Conservation (phyloP, 92 coral and sea anemone species). For the Scolanthus callimorphus region DNA sequence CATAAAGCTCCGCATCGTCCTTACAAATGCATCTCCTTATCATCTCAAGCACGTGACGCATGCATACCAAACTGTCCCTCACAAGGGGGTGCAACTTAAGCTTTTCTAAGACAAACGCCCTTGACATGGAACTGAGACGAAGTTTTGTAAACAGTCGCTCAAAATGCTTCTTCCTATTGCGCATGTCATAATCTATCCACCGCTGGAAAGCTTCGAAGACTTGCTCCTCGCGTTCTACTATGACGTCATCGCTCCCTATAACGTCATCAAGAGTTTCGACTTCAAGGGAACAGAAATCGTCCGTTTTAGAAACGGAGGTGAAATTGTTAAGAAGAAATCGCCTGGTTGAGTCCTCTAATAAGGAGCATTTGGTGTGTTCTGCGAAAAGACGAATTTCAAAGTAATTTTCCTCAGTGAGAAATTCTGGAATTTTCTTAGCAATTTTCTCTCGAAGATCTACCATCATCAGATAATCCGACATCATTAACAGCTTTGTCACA, state of each 20-base stretch:
- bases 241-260: conserved; percentile 15
- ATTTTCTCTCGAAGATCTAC: background rate
- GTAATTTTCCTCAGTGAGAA: background rate
- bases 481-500: background rate
- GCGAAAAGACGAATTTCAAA: background rate
- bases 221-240: conserved; percentile 31
- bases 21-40: conserved; percentile 8
- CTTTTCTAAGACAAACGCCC: conserved; percentile 8
- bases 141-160: conserved; percentile 25
- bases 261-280: conserved; percentile 12
- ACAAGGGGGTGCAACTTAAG: conserved; percentile 22
- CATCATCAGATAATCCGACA: background rate
- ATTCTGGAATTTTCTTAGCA: background rate
- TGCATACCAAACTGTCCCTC: conserved; percentile 16
- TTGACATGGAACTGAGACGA: conserved; percentile 22
- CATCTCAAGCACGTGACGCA: conserved; percentile 13
- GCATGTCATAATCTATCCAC: conserved; percentile 27
- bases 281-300: conserved; percentile 9
- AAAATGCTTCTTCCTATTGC: conserved; percentile 12
- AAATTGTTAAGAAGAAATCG: conserved; percentile 18
- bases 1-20: background rate
- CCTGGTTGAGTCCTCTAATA: background rate
- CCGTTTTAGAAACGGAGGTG: conserved; percentile 6
- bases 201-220: conserved; percentile 26
- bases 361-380: background rate